phyloP scores from a whole-genome alignment of 2,113 vertebrate species.

The Sinocyclocheilus anshuiensis region DNA sequence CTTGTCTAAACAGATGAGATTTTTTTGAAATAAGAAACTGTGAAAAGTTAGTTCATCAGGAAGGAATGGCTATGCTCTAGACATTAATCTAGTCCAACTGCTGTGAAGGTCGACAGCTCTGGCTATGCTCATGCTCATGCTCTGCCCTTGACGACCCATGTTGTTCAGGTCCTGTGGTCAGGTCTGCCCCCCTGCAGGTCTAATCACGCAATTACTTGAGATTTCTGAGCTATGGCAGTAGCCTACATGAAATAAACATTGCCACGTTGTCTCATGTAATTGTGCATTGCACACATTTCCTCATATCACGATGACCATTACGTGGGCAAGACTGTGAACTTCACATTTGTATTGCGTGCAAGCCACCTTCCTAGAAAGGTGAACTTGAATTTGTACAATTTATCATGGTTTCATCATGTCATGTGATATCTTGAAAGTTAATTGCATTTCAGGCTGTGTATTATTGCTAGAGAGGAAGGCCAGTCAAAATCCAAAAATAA shows the following conservation, averaged over 20 bases:
- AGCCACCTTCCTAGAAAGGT: not conserved
- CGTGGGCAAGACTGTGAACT: not conserved
- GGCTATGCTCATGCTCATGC: slow-evolving; percentile 13
- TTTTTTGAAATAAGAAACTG: slow-evolving; percentile 17
- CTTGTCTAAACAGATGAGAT: slow-evolving; percentile 6
- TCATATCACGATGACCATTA: slow-evolving; percentile 10
- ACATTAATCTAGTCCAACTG: slow-evolving; percentile 22
- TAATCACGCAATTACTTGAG: not conserved
- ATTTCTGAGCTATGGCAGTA: not conserved
- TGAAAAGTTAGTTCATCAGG: slow-evolving; percentile 28
- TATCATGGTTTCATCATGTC: slow-evolving; percentile 1
- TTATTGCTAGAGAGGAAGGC: slow-evolving; percentile 33
- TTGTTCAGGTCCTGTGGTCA: not conserved
- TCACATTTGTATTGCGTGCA: not conserved
- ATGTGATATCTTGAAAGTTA: not conserved
- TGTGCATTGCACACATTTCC: slow-evolving; percentile 11
- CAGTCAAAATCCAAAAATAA: slow-evolving; percentile 41
- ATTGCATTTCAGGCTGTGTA: slow-evolving; percentile 33
- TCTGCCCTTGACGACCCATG: slow-evolving; percentile 19
- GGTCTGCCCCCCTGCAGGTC: slow-evolving; percentile 38
- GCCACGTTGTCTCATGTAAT: slow-evolving; percentile 35
- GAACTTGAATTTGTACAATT: slow-evolving; percentile 9
- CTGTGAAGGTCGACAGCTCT: slow-evolving; percentile 3
- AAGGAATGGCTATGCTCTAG: slow-evolving; percentile 14
- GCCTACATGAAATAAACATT: slow-evolving; percentile 25